Base-by-base conservation (phyloP, 2,113 vertebrate species). In the Panthera leo region DNA sequence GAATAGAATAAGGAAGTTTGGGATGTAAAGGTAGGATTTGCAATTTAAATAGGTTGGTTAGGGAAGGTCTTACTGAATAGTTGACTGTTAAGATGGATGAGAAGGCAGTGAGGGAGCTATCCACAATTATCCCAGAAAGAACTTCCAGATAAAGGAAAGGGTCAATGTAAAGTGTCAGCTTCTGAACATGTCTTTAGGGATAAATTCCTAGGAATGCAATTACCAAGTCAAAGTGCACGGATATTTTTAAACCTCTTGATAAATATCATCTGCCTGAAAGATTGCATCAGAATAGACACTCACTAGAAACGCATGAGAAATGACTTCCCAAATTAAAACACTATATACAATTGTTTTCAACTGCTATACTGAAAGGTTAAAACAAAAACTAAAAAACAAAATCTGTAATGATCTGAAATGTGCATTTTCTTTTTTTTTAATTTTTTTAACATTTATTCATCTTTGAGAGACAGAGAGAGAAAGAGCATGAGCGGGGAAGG, bases 161-260 rank as follows among this genome's bases (percentile, higher is more conserved):
- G 61, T 85, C 27, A 65, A 4, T 58, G 3, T 79, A 67, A 71
- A 93, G 80, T 79, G 8, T 4, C 76, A 88, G 76, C 48, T n/a
- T 76, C 42, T 89, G 23, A 90, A 61, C 11, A 89, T 53, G 3
- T 29, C 48, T 79, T 85, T 79, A 85, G 80, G 68, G 18, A 79
- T 71, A 91, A 65, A 42, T 71, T 92, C 14, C 79, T 70, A 42
- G 65, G 80, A 91, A 92, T 48, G 0, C 7, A 91, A 89, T 42
- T 65, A 55, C 12, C 25, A 92, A 55, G 58, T 58, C 51, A 80
- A 84, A 95, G 3, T 95, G 13, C 31, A 16, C 83, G 61, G 14
- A 82, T 61, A 85, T 58, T 73, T 95, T 95, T 91, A 53, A 96
- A 67, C 13, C 5, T 67, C 61, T 95, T 92, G 19, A 75, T 95